Conservation (phyloP, 2,113 vertebrate genomes). For the Bubo blakistoni region DNA sequence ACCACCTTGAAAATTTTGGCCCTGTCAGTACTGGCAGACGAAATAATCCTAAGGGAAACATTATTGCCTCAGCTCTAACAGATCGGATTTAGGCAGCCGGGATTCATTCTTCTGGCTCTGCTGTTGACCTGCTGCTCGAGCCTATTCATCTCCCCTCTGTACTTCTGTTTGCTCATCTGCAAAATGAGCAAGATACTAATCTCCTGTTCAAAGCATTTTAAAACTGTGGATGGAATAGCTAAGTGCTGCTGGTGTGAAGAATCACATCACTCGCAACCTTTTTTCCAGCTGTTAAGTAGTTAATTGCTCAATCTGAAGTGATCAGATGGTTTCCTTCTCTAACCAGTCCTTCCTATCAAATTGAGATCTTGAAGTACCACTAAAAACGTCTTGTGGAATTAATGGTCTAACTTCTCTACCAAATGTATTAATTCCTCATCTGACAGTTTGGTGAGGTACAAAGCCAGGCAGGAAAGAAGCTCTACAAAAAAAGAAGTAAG, state of each 20-base stretch:
- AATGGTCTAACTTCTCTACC: constrained; percentile 25
- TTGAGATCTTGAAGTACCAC: not conserved
- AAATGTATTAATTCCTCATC: constrained; percentile 5
- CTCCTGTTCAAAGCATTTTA: constrained; percentile 56
- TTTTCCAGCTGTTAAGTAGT: constrained; percentile 62
- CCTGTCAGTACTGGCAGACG: not conserved
- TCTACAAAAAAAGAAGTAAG: not conserved
- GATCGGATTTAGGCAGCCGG: not conserved
- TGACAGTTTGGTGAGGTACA: not conserved
- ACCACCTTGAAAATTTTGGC: not conserved
- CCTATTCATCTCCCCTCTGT: constrained; percentile 36
- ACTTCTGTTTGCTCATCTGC: constrained; percentile 63
- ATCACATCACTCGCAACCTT: not conserved
- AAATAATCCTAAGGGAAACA: constrained; percentile 20
- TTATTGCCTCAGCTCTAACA: not conserved
- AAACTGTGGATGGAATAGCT: constrained; percentile 27
- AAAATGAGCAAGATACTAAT: constrained; percentile 62
- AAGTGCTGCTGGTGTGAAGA: constrained; percentile 10
- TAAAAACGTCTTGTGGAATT: constrained; percentile 12
- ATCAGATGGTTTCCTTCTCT: constrained; percentile 49
- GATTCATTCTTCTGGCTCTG: constrained; percentile 35
- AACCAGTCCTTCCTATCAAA: constrained; percentile 40
- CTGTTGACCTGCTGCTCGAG: constrained; percentile 53
- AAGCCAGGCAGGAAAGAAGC: not conserved
- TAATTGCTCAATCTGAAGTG: constrained; percentile 47